Percentiles rank a stretch among this genome's conserved stretches.
These are phyloP conservation scores for Sinohyriopsis cumingii DNA, from an alignment of 2,888 invertebrate genomes.

Conservation along the genomic window DNA sequence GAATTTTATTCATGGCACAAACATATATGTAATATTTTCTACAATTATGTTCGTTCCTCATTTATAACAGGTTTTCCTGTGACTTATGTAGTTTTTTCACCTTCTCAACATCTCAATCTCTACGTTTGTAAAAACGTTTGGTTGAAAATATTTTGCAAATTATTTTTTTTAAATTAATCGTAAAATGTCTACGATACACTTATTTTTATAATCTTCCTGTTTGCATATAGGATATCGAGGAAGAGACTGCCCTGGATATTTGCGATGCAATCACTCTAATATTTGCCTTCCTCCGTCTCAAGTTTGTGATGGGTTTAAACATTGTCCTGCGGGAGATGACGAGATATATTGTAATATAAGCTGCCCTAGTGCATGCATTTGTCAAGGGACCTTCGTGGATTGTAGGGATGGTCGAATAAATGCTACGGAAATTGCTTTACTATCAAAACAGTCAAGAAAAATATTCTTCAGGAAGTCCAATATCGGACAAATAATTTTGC, in stretches of 20 bases:
- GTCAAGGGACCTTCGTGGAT: conserved; percentile 16
- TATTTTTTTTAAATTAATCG: no score
- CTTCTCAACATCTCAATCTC: no score
- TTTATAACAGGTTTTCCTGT: no score
- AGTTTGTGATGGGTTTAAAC: conserved; percentile 32
- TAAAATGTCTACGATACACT: no score
- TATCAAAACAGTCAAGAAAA: conserved; percentile 5
- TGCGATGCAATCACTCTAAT: conserved; percentile 13
- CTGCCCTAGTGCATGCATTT: conserved; percentile 25
- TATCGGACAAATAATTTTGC: background rate
- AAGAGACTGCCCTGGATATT: conserved; percentile 16
- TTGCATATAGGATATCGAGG: no score
- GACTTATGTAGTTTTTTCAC: no score
- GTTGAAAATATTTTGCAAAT: no score
- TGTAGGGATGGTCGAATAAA: conserved; percentile 10
- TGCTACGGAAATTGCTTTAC: background rate
- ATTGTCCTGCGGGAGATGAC: conserved; percentile 36
- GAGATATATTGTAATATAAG: conserved; percentile 25
- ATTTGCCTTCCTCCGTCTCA: conserved; percentile 24
- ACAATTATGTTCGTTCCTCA: no score
- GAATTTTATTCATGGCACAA: no score
- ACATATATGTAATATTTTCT: no score
- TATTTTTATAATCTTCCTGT: no score
- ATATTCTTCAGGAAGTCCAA: conserved; percentile 8
- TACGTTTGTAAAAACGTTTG: no score